These are phyloP conservation scores for Araneus ventricosus DNA, from an alignment of 1,140 invertebrate genomes.

Conservation along the genomic window DNA sequence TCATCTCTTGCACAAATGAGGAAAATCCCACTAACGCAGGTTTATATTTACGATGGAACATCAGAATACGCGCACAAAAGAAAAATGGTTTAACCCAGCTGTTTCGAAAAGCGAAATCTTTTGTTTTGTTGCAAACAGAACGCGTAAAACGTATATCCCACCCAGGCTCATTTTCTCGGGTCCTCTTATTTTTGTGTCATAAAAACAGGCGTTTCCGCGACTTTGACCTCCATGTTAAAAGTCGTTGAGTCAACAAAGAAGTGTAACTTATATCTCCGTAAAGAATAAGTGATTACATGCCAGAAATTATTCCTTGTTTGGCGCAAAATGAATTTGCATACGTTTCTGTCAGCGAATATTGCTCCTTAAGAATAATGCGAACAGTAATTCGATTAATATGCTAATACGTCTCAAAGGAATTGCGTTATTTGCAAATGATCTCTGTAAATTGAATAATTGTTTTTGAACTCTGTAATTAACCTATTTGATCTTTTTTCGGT, in stretches of 20 bases:
- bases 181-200: slow-evolving; percentile 61
- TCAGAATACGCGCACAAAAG: slow-evolving; percentile 22
- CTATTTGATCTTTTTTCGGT: background rate
- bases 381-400: background rate
- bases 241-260: slow-evolving; percentile 48
- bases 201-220: slow-evolving; percentile 70
- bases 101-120: slow-evolving; percentile 28
- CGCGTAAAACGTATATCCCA: slow-evolving; percentile 8
- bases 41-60: background rate
- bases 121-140: slow-evolving; percentile 53
- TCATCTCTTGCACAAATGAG: background rate
- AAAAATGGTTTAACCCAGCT: slow-evolving; percentile 42
- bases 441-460: background rate
- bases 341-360: background rate
- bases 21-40: background rate
- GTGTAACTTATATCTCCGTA: background rate
- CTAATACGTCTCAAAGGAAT: background rate
- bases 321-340: background rate
- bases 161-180: slow-evolving; percentile 51
- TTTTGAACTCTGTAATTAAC: background rate
- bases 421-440: background rate
- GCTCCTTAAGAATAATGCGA: background rate
- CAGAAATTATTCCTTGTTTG: background rate
- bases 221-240: slow-evolving; percentile 62
- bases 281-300: background rate